phyloP scores from a whole-genome alignment of 2,888 invertebrate genomes.

The Diaprepes abbreviatus region DNA sequence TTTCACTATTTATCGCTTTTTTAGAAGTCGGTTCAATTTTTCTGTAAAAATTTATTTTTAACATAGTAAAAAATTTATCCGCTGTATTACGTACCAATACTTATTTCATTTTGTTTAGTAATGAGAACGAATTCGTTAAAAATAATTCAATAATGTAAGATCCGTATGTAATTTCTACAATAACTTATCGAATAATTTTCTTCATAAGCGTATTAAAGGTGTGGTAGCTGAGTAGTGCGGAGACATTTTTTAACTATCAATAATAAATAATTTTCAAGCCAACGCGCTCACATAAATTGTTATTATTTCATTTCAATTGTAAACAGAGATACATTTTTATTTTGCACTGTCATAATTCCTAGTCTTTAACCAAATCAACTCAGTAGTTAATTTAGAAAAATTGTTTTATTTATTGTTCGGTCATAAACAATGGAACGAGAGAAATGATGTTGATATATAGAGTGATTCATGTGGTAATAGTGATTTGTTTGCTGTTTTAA shows the following conservation, averaged over 20 bases:
- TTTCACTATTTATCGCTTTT: no score
- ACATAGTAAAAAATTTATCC: no score
- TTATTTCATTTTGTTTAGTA: not conserved
- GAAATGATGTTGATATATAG: not conserved
- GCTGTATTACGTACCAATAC: no score
- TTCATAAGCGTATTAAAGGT: constrained; percentile 28
- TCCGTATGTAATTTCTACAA: constrained; percentile 4
- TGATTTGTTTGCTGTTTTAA: no score
- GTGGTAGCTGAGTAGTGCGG: constrained; percentile 16
- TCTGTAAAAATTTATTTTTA: no score
- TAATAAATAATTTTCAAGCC: constrained; percentile 39
- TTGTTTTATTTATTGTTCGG: constrained; percentile 7
- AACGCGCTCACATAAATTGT: constrained; percentile 39
- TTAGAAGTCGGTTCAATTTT: no score
- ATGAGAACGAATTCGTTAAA: not conserved
- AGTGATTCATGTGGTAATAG: not conserved
- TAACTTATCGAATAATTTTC: constrained; percentile 24
- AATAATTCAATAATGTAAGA: not conserved
- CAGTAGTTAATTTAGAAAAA: constrained; percentile 14
- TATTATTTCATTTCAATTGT: constrained; percentile 38
- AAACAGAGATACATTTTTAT: constrained; percentile 29
- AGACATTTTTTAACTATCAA: constrained; percentile 26
- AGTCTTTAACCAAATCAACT: constrained; percentile 19
- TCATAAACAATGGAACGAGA: constrained; percentile 6
- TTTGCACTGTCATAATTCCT: constrained; percentile 23